Conservation (phyloP, 1,140 invertebrate species). For the Drosophila ironensis region DNA sequence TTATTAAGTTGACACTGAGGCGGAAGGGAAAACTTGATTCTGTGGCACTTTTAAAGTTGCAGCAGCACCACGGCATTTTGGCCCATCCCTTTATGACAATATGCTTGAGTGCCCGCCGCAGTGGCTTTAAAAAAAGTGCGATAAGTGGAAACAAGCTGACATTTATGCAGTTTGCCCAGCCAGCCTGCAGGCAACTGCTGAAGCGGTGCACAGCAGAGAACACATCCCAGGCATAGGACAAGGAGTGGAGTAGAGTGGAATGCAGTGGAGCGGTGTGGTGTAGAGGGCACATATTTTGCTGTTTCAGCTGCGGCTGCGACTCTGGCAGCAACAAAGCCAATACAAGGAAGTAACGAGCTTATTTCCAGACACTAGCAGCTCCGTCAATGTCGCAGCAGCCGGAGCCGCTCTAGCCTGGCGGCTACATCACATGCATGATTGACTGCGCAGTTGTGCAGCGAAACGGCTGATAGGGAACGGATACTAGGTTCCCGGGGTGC, state of each 20-base stretch:
- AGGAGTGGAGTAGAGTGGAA: neutral
- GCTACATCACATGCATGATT: slow-evolving; percentile 78
- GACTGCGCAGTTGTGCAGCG: slow-evolving; percentile 76
- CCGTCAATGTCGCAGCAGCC: slow-evolving; percentile 39
- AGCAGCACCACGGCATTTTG: slow-evolving; percentile 2
- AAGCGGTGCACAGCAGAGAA: slow-evolving; percentile 61
- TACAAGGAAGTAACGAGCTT: slow-evolving; percentile 78
- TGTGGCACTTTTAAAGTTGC: slow-evolving; percentile 27
- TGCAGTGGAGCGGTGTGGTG: neutral
- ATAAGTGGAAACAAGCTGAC: slow-evolving; percentile 79
- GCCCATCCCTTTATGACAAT: slow-evolving; percentile 45
- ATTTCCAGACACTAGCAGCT: slow-evolving; percentile 72
- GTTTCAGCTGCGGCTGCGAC: slow-evolving; percentile 39
- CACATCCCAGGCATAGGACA: slow-evolving; percentile 38
- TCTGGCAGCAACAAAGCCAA: slow-evolving; percentile 59
- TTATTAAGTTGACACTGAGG: slow-evolving; percentile 64
- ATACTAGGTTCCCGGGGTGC: neutral
- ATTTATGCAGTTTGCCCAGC: slow-evolving; percentile 76
- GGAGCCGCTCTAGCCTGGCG: slow-evolving; percentile 58
- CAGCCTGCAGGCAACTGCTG: slow-evolving; percentile 68
- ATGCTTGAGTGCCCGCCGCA: slow-evolving; percentile 54
- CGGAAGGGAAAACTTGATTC: slow-evolving; percentile 22
- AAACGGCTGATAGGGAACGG: slow-evolving; percentile 30
- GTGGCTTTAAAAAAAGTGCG: slow-evolving; percentile 54
- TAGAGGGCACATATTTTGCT: slow-evolving; percentile 52